These are phyloP conservation scores for Apodemia mormo DNA, from an alignment of 2,888 invertebrate species.

Conservation along the genomic window DNA sequence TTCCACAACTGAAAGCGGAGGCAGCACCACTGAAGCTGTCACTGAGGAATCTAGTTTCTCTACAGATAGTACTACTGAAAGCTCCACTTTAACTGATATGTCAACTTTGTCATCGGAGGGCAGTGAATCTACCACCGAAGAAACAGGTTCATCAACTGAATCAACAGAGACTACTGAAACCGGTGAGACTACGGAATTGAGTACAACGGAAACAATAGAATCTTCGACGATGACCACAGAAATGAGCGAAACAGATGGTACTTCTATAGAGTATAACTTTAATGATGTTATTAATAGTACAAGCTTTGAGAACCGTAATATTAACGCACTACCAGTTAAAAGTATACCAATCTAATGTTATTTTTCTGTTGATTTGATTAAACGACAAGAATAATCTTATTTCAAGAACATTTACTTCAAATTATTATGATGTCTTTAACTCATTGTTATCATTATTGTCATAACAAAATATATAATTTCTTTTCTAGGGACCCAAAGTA, in stretches of 20 bases:
- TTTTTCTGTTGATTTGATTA: no score
- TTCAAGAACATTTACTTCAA: no score
- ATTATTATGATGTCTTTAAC: no score
- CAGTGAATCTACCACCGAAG: slow-evolving; percentile 18
- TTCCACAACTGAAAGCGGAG: slow-evolving; percentile 24
- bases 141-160: slow-evolving; percentile 11
- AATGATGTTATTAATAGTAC: no score
- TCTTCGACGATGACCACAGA: not conserved
- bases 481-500: slow-evolving; percentile 22
- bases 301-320: no score
- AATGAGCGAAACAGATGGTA: not conserved
- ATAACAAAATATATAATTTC: no score
- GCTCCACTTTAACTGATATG: not conserved
- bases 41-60: slow-evolving; percentile 21
- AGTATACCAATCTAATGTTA: no score
- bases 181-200: slow-evolving; percentile 6
- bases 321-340: no score
- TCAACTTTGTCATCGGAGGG: slow-evolving; percentile 10
- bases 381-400: no score
- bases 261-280: not conserved
- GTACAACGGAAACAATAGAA: slow-evolving; percentile 12
- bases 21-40: slow-evolving; percentile 13
- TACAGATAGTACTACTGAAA: slow-evolving; percentile 20
- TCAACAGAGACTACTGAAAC: slow-evolving; percentile 4
- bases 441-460: no score